Conservation (phyloP, 2,113 vertebrate genomes). For the Archilochus colubris region DNA sequence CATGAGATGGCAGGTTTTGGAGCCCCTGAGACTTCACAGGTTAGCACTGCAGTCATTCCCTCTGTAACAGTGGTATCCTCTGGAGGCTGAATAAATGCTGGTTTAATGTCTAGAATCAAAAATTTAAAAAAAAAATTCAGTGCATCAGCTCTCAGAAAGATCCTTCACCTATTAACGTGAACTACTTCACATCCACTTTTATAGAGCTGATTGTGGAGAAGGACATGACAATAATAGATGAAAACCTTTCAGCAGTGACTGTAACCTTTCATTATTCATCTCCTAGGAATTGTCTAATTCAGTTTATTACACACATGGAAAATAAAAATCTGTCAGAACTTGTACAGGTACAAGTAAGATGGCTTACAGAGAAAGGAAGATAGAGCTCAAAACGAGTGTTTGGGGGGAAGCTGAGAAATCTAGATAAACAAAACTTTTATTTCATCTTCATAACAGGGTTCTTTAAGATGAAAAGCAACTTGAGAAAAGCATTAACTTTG, state of each 20-base stretch:
- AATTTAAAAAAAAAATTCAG: neutral
- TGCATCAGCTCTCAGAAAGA: neutral
- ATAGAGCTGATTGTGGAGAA: neutral
- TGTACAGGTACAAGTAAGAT: neutral
- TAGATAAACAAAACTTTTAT: slow-evolving; percentile 62
- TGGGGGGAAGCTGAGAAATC: neutral
- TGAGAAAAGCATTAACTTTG: slow-evolving; percentile 47
- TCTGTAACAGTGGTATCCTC: slow-evolving; percentile 88
- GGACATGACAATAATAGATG: neutral
- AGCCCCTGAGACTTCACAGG: slow-evolving; percentile 89
- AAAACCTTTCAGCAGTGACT: slow-evolving; percentile 15
- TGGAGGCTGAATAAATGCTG: slow-evolving; percentile 79
- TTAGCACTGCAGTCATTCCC: slow-evolving; percentile 82
- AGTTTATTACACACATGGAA: slow-evolving; percentile 46
- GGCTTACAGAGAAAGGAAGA: neutral
- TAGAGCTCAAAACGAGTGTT: slow-evolving; percentile 1
- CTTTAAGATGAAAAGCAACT: slow-evolving; percentile 57
- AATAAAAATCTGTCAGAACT: slow-evolving; percentile 2
- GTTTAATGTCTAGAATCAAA: slow-evolving; percentile 82
- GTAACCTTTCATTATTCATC: slow-evolving; percentile 23
- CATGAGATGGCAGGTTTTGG: slow-evolving; percentile 91
- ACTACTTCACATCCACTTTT: neutral
- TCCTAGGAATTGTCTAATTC: slow-evolving; percentile 36
- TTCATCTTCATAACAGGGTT: slow-evolving; percentile 33
- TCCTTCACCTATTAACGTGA: neutral